Evolutionary conservation across 1,140 invertebrate species (phyloP).

Genomic region (Heterodera carotae): DNA sequence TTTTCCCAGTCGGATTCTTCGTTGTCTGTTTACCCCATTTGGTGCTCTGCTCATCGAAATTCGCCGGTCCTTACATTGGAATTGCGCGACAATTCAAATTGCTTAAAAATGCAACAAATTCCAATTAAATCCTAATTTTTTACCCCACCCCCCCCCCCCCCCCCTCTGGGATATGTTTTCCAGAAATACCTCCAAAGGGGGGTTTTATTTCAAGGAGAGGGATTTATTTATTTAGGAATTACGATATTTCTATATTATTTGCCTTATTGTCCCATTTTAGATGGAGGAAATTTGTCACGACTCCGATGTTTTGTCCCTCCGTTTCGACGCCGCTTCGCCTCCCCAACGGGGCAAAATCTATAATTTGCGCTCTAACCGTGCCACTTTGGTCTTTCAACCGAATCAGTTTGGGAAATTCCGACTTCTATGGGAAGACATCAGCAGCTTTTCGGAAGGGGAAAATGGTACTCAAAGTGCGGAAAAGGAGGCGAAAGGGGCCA

Average conservation of each 20-base stretch:
- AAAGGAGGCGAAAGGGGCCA: neutral
- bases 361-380: conserved; percentile 27
- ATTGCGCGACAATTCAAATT: too few relatives aligned
- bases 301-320: conserved; percentile 1
- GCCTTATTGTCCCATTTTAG: neutral
- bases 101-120: too few relatives aligned
- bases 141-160: too few relatives aligned
- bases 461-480: conserved; percentile 14
- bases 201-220: too few relatives aligned
- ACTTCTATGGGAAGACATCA: conserved; percentile 35
- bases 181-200: too few relatives aligned
- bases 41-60: conserved; percentile 7
- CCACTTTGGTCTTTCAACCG: conserved; percentile 29
- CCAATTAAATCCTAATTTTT: too few relatives aligned
- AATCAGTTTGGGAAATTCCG: conserved; percentile 21
- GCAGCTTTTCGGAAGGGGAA: neutral
- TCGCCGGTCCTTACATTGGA: neutral
- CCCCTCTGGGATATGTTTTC: too few relatives aligned
- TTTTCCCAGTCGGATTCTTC: neutral
- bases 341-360: conserved; percentile 11
- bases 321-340: conserved; percentile 12
- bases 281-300: neutral
- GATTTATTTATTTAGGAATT: too few relatives aligned
- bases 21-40: conserved; percentile 8
- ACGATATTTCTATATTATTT: too few relatives aligned